These are phyloP conservation scores for Diloba caeruleocephala DNA, from an alignment of 2,888 invertebrate species.

Conservation along the genomic window DNA sequence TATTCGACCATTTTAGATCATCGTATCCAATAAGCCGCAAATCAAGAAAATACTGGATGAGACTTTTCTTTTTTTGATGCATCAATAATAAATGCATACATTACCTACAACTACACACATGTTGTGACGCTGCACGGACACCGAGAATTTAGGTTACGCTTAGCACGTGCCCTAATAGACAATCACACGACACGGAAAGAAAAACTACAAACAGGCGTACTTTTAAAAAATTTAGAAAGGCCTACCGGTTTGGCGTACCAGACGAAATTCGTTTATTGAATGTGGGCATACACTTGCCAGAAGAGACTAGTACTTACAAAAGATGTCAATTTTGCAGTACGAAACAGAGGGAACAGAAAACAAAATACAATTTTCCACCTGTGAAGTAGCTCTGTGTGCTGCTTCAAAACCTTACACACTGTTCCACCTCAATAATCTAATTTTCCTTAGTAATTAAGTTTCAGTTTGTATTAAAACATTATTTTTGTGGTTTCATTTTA, in stretches of 20 bases:
- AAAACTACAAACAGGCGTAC: not conserved
- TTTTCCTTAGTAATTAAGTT: too few relatives aligned
- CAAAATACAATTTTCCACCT: too few relatives aligned
- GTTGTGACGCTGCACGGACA: not conserved
- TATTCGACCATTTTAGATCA: too few relatives aligned
- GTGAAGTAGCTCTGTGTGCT: too few relatives aligned
- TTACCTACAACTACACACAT: constrained; percentile 5
- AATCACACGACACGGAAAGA: not conserved
- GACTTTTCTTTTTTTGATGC: constrained; percentile 13
- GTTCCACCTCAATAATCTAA: too few relatives aligned
- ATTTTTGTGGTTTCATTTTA: too few relatives aligned
- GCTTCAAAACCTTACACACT: too few relatives aligned
- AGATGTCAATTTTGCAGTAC: constrained; percentile 17
- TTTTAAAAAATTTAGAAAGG: too few relatives aligned
- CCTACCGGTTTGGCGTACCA: constrained; percentile 23
- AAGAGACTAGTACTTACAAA: constrained; percentile 9
- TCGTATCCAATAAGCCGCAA: constrained; percentile 14
- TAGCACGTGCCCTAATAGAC: constrained; percentile 1
- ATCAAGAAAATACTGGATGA: constrained; percentile 11
- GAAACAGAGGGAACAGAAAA: too few relatives aligned
- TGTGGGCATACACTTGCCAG: constrained; percentile 10
- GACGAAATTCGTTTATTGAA: too few relatives aligned
- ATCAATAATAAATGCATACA: constrained; percentile 6
- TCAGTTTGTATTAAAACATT: too few relatives aligned
- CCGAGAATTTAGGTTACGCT: constrained; percentile 1